Conservation (phyloP, 2,113 vertebrate species). For the Laticauda colubrina region DNA sequence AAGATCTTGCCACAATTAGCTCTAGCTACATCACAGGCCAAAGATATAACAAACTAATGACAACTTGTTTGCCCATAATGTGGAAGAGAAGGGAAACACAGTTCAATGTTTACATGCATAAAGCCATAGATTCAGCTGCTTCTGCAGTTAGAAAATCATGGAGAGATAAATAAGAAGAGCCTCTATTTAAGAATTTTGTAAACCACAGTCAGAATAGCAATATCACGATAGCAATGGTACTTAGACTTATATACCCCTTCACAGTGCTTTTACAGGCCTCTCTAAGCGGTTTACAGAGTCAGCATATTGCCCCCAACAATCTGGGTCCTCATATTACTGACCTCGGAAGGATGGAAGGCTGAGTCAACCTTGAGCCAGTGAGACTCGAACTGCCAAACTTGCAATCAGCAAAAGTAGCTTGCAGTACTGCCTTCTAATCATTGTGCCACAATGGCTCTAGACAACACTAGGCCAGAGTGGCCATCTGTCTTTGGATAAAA, state of each 20-base stretch:
- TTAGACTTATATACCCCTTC: too few species aligned
- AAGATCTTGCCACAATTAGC: neutral
- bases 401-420: too few species aligned
- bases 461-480: neutral
- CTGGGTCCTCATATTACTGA: too few species aligned
- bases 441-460: too few species aligned
- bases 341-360: too few species aligned
- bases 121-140: neutral
- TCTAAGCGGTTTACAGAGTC: too few species aligned
- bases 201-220: neutral
- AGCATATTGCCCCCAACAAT: too few species aligned
- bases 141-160: neutral
- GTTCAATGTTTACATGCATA: neutral
- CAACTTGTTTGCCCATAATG: neutral
- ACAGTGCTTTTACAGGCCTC: too few species aligned
- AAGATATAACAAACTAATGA: neutral
- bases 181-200: neutral
- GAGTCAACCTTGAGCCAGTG: too few species aligned
- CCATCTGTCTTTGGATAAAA: neutral
- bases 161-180: neutral
- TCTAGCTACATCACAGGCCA: neutral
- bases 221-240: too few species aligned
- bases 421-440: too few species aligned
- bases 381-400: too few species aligned
- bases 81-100: neutral